These are phyloP conservation scores for Megaceryle alcyon DNA, from an alignment of 2,797 vertebrate genomes.

Conservation along the genomic window DNA sequence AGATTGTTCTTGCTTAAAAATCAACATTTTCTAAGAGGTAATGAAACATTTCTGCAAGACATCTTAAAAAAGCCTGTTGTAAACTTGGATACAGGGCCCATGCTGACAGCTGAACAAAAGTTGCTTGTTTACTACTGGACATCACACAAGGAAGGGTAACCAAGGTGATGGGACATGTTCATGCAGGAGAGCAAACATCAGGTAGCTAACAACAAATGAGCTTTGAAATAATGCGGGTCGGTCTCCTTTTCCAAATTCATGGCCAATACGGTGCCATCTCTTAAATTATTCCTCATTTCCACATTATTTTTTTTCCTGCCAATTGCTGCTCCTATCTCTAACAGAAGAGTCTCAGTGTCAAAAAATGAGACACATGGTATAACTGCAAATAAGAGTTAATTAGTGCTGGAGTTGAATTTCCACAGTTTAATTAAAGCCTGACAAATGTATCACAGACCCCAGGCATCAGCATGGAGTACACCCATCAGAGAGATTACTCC, in stretches of 20 bases:
- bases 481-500: conserved; percentile 62
- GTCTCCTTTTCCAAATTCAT: neutral
- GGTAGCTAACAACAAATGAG: neutral
- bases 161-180: neutral
- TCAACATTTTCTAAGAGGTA: neutral
- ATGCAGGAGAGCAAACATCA: neutral
- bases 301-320: neutral
- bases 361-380: conserved; percentile 36
- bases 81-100: neutral
- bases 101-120: neutral
- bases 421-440: conserved; percentile 76
- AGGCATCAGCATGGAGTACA: conserved; percentile 35
- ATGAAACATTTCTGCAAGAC: neutral
- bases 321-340: conserved; percentile 1
- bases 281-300: conserved; percentile 2
- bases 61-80: neutral
- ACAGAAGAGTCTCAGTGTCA: conserved; percentile 35
- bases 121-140: neutral
- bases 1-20: neutral
- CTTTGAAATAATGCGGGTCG: neutral
- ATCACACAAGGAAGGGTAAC: neutral
- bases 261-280: neutral
- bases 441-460: conserved; percentile 54
- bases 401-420: too few relatives aligned
- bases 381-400: conserved; percentile 70